These are phyloP conservation scores for Drosophila merina DNA, from an alignment of 2,888 invertebrate species.

Conservation along the genomic window DNA sequence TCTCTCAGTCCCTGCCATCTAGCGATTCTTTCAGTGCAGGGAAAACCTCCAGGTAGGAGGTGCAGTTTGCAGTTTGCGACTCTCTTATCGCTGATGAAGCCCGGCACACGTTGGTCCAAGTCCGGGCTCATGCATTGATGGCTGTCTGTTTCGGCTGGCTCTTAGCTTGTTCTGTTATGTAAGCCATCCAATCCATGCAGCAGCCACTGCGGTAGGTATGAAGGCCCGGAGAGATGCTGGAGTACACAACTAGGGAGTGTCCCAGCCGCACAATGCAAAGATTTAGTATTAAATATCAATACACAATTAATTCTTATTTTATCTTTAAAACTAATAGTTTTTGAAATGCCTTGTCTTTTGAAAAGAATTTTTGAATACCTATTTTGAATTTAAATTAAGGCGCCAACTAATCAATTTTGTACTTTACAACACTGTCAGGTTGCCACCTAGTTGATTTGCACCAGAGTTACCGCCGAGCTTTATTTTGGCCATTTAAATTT, in stretches of 20 bases:
- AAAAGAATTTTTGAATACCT: background rate
- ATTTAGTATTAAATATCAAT: slow-evolving; percentile 4
- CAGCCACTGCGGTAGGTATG: slow-evolving; percentile 67
- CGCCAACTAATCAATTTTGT: slow-evolving; percentile 26
- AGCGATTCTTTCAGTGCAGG: slow-evolving; percentile 61
- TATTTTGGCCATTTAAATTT: background rate
- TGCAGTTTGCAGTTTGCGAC: slow-evolving; percentile 71
- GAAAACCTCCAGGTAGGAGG: slow-evolving; percentile 77
- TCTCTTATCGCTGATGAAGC: slow-evolving; percentile 82
- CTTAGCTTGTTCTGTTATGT: slow-evolving; percentile 59
- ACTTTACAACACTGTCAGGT: slow-evolving; percentile 2
- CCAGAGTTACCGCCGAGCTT: background rate
- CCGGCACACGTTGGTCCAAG: slow-evolving; percentile 74
- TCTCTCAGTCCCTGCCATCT: background rate
- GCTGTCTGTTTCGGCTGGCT: slow-evolving; percentile 60
- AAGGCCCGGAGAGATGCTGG: slow-evolving; percentile 8
- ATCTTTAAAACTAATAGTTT: slow-evolving; percentile 8
- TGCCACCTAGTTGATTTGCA: background rate
- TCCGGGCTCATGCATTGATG: slow-evolving; percentile 59
- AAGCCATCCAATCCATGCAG: slow-evolving; percentile 47
- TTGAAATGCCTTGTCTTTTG: background rate
- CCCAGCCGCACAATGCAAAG: background rate
- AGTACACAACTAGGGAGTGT: slow-evolving; percentile 12
- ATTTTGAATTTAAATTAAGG: slow-evolving; percentile 5
- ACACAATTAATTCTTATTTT: background rate